Percentiles rank a stretch among this genome's conserved stretches.
Evolutionary conservation across 2,113 vertebrate species (phyloP).

Genomic region (Prionailurus viverrinus): DNA sequence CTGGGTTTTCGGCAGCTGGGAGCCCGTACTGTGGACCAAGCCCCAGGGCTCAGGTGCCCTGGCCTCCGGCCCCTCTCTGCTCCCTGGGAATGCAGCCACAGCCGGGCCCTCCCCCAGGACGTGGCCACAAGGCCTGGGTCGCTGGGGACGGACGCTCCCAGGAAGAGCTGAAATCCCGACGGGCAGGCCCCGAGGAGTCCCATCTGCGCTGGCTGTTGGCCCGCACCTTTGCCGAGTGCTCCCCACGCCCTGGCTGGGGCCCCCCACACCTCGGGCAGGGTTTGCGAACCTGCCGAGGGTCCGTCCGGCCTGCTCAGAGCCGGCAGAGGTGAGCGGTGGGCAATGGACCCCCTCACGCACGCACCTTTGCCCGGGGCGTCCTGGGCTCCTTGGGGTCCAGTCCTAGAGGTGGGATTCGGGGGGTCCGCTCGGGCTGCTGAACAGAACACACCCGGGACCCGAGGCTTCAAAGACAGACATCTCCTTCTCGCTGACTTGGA

Average conservation of each 20-base stretch:
- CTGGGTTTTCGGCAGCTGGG: accelerated
- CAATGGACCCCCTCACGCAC: accelerated
- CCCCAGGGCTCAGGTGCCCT: not conserved
- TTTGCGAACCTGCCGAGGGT: no score
- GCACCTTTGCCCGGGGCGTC: not conserved
- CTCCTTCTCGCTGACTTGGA: not conserved
- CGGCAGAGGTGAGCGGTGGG: accelerated
- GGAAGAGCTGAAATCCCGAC: accelerated
- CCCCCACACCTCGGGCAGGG: not conserved
- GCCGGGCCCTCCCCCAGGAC: not conserved
- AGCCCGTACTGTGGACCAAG: not conserved
- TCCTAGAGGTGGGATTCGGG: no score
- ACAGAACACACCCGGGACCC: not conserved
- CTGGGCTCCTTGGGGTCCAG: not conserved
- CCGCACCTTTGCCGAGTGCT: not conserved
- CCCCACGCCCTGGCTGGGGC: not conserved
- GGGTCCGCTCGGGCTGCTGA: not conserved
- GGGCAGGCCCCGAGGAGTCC: accelerated
- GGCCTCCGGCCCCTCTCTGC: not conserved
- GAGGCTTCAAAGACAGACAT: no score
- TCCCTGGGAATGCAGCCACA: not conserved
- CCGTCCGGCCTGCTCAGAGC: no score
- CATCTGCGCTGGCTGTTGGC: accelerated
- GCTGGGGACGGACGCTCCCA: no score
- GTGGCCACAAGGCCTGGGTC: accelerated